Evolutionary conservation across 2,888 invertebrate genomes (phyloP), one percentile per base, ranked within the genome.

Genomic region (Polia nebulosa): DNA sequence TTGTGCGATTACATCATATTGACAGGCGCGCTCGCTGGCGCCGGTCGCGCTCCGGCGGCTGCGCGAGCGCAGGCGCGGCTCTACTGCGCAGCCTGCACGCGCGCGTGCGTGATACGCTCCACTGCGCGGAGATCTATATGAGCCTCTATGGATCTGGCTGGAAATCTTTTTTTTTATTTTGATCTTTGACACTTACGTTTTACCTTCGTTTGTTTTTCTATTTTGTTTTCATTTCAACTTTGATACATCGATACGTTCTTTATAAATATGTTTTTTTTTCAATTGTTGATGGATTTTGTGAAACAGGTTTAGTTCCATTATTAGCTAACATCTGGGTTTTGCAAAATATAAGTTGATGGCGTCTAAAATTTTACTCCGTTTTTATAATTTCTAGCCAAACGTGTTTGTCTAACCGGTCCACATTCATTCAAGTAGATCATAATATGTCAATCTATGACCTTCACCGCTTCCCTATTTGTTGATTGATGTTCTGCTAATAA

Each of bases 1-100:
- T 90, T 90, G 90, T 82, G 85, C 76, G 82, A 82, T 90, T 90
- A 89, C 90, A 87, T 89, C 88, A 89, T 78, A 82, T 69, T 71
- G 80, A 74, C 82, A 75, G 80, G 80, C 82, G 80, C 79, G 76
- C 72, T 84, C 80, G 87, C 64, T 86, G 83, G 78, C 86, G 84
- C 81, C 79, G 80, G 83, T 78, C 81, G 80, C 84, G 87, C 79
- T 81, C 70, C 81, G 82, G 64, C 34, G 82, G 55, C 70, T 72
- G 76, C 71, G 67, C 80, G 27, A 57, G 66, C 76, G 78, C 72
- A 73, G 80, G 64, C 74, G 62, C 61, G 76, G 68, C 70, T 69
- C 34, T 65, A 75, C 72, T 76, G 83, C 73, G 58, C 70, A 70
- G 64, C 57, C 67, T 59, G 78, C 51, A 45, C 64, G 39, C 47